Evolutionary conservation across 2,113 vertebrate genomes (phyloP), one percentile per base, ranked within the genome.

Genomic region (Apteryx owenii): DNA sequence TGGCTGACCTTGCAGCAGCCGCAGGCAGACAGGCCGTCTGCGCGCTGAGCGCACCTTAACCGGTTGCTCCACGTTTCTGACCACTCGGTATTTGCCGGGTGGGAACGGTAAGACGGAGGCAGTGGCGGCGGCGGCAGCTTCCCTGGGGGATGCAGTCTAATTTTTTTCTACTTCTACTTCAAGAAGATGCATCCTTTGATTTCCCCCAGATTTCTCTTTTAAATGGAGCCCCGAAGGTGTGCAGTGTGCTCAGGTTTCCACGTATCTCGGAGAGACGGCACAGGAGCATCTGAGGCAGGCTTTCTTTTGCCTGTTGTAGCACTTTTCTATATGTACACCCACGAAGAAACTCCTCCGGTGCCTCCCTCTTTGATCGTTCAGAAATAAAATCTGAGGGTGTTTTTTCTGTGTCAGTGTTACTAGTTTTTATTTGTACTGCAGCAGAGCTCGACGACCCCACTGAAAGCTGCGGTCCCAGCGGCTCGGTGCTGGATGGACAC

Each of bases 391-490:
- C 50, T 60, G 31, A 44, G 19, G 42, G 20, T 61, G 44, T n/a
- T 60, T 44, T 51, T 20, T 26, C n/a, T 4, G 0, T 42, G 29
- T 25, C 53, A 23, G 51, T 7, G 18, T 38, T 19, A 36, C 40
- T 22, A 21, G 19, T 22, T 65, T 46, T 38, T 3, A 13, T 14
- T 18, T 1, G 2, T 3, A 2, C 42, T 48, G 33, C 46, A 54
- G 76, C 1, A 0, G 83, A 44, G 44, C 31, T 6, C 4, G 2
- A 50, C 38, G 60, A 15, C 61, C 46, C 40, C 60, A 26, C 15
- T 9, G 2, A 29, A 23, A 15, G 18, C 77, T 50, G 5, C 0
- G 0, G 2, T 33, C 42, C 40, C n/a, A 8, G 1, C 1, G 10
- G 42, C 50, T 42, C 2, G 0, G 50, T 12, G 15, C 54, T 44